Percentiles rank a stretch among this genome's conserved stretches.
Evolutionary conservation across 1,140 invertebrate genomes (phyloP).

Genomic region (Drosophila aff.): DNA sequence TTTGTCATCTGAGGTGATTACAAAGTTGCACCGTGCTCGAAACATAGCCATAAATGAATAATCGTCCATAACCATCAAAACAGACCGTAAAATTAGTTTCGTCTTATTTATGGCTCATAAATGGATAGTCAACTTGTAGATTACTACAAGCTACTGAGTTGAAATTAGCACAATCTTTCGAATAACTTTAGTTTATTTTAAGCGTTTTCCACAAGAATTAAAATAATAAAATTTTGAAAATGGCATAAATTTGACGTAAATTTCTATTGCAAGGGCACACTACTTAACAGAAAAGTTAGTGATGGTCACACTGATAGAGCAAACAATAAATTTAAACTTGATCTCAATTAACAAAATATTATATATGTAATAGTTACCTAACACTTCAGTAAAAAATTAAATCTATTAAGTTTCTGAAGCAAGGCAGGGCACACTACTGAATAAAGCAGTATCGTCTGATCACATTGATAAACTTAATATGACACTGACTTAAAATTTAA

Average conservation of each 20-base stretch:
- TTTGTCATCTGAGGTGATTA: conserved; percentile 51
- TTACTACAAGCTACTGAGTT: neutral
- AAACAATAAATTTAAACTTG: too few species aligned
- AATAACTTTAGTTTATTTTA: neutral
- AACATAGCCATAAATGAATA: conserved; percentile 25
- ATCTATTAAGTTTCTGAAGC: too few species aligned
- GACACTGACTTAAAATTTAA: too few species aligned
- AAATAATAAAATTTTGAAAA: neutral
- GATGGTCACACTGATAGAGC: neutral
- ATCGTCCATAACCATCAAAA: conserved; percentile 31
- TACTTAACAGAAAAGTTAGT: neutral
- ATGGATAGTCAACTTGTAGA: neutral
- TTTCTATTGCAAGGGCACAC: neutral
- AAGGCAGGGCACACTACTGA: too few species aligned
- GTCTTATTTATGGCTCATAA: conserved; percentile 17
- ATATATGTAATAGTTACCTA: too few species aligned
- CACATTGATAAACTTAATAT: too few species aligned
- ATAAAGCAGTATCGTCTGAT: too few species aligned
- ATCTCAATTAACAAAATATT: too few species aligned
- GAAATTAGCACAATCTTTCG: neutral
- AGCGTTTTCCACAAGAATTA: neutral
- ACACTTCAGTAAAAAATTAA: too few species aligned
- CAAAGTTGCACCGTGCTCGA: conserved; percentile 40
- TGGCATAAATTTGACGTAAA: neutral
- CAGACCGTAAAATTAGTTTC: conserved; percentile 16